These are phyloP conservation scores for Sander lucioperca DNA, from an alignment of 2,113 vertebrate genomes.

Conservation along the genomic window DNA sequence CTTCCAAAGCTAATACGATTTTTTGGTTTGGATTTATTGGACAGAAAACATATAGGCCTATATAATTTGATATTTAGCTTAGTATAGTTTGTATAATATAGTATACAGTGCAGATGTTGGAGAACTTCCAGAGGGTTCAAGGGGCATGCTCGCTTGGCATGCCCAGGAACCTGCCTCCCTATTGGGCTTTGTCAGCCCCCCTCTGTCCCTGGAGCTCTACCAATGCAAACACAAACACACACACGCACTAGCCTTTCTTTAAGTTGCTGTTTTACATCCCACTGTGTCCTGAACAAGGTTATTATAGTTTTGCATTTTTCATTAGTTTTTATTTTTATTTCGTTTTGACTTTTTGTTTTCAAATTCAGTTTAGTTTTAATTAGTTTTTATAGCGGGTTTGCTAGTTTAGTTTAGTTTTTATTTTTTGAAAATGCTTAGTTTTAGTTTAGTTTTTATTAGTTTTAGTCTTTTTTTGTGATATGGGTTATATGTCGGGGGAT, in stretches of 20 bases:
- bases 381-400: no score
- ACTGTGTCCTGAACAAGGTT: background rate
- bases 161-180: slow-evolving; percentile 42
- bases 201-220: slow-evolving; percentile 45
- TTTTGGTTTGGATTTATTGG: background rate
- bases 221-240: slow-evolving; percentile 38
- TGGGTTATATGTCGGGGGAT: no score
- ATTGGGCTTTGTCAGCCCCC: slow-evolving; percentile 45
- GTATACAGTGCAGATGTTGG: background rate
- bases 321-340: no score
- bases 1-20: background rate
- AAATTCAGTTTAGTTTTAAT: no score
- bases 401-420: no score
- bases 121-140: slow-evolving; percentile 2
- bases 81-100: background rate
- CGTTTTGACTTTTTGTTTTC: no score
- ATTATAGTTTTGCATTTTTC: no score
- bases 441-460: no score
- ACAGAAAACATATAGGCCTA: background rate
- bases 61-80: background rate
- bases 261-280: background rate
- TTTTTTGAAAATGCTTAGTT: no score
- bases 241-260: slow-evolving; percentile 10
- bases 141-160: background rate
- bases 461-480: no score